phyloP scores from a whole-genome alignment of 2,888 invertebrate species.

The Nephrotoma guestfalica region DNA sequence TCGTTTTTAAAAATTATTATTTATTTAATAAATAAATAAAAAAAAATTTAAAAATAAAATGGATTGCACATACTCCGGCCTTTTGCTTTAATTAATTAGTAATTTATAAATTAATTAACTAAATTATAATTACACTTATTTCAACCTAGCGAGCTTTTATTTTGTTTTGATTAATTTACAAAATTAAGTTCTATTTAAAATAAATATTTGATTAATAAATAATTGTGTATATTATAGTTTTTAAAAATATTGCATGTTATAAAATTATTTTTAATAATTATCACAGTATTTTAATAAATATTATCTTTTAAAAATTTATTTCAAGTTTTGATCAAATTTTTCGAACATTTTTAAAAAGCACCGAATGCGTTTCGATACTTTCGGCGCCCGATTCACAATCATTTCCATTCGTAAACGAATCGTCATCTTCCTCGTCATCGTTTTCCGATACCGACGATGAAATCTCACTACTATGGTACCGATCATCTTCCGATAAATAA shows the following conservation, averaged over 20 bases:
- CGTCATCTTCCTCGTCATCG: slow-evolving; percentile 59
- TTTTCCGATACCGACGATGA: slow-evolving; percentile 35
- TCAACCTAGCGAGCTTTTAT: not conserved
- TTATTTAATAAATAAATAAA: not conserved
- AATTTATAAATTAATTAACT: not conserved
- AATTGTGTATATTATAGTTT: not conserved
- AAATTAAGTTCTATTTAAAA: not conserved
- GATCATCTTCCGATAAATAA: slow-evolving; percentile 15
- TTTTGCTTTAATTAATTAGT: not conserved
- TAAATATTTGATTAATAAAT: not conserved
- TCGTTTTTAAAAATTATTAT: not conserved
- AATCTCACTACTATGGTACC: slow-evolving; percentile 11
- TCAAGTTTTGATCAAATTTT: slow-evolving; percentile 23
- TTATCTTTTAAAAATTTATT: too few species aligned
- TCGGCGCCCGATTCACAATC: slow-evolving; percentile 79
- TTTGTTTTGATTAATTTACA: not conserved
- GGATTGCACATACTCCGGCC: slow-evolving; percentile 1
- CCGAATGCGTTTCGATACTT: slow-evolving; percentile 75
- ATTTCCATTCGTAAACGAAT: slow-evolving; percentile 55
- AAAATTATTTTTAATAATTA: not conserved
- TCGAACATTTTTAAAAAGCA: slow-evolving; percentile 63
- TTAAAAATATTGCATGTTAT: not conserved
- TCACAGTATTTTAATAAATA: not conserved
- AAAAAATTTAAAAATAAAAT: not conserved
- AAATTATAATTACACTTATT: not conserved